Conservation (phyloP, 2,888 invertebrate genomes). For the Stomorhina lunata region DNA sequence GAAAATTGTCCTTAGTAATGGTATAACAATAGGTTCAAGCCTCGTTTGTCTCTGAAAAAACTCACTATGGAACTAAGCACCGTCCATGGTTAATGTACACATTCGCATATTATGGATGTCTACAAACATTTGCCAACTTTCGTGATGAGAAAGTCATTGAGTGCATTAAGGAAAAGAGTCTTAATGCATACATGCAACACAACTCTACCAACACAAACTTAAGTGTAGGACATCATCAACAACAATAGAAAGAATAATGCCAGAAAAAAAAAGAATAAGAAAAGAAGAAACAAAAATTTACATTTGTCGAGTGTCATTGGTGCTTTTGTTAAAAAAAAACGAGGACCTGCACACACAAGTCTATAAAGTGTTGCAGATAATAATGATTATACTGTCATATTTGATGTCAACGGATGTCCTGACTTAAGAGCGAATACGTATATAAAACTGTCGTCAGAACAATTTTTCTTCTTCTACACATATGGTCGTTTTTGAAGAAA, state of each 20-base stretch:
- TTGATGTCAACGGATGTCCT: constrained; percentile 67
- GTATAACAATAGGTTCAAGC: too few species aligned
- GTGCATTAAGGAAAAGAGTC: constrained; percentile 22
- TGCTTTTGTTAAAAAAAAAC: constrained; percentile 61
- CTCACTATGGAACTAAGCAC: too few species aligned
- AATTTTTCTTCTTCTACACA: constrained; percentile 31
- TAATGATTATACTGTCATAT: constrained; percentile 66
- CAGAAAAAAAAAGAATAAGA: constrained; percentile 5
- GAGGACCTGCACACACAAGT: constrained; percentile 53
- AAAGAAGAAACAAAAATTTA: constrained; percentile 56
- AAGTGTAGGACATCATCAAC: neutral
- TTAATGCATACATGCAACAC: neutral
- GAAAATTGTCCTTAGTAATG: too few species aligned
- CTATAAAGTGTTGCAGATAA: constrained; percentile 65
- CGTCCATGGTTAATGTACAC: neutral
- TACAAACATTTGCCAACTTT: constrained; percentile 25
- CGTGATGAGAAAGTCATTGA: neutral
- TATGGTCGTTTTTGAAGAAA: neutral
- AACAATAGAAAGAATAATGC: too few species aligned
- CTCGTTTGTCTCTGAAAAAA: too few species aligned
- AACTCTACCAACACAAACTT: neutral
- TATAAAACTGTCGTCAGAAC: constrained; percentile 53
- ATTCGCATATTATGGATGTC: neutral
- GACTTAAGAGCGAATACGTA: constrained; percentile 52
- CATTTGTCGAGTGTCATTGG: constrained; percentile 65